These are phyloP conservation scores for Dendrolimus kikuchii DNA, from an alignment of 1,140 invertebrate species.

Conservation along the genomic window DNA sequence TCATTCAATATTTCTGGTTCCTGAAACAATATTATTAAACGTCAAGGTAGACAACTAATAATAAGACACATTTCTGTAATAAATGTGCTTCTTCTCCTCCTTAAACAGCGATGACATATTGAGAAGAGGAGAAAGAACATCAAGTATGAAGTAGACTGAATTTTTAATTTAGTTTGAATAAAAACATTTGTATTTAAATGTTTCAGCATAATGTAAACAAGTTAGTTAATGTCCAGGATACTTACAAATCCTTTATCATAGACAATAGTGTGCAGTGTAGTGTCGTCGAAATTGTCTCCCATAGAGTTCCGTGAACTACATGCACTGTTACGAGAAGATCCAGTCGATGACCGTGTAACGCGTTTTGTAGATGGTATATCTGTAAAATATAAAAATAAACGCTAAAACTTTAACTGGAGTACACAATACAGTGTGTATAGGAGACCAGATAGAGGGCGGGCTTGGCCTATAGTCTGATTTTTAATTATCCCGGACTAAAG, in stretches of 20 bases:
- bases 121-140: too few species aligned
- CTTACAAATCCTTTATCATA: constrained; percentile 51
- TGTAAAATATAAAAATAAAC: neutral
- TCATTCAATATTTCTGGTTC: constrained; percentile 52
- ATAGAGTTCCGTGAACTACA: constrained; percentile 20
- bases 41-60: too few species aligned
- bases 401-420: too few species aligned
- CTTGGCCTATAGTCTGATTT: too few species aligned
- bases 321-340: constrained; percentile 26
- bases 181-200: neutral
- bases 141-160: too few species aligned
- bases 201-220: neutral
- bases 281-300: constrained; percentile 42
- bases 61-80: too few species aligned
- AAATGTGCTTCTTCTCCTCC: too few species aligned
- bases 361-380: constrained; percentile 7
- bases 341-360: constrained; percentile 25
- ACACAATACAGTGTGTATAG: too few species aligned
- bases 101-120: too few species aligned
- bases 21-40: constrained; percentile 20
- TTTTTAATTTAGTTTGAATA: constrained; percentile 7
- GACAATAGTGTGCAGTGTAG: constrained; percentile 51
- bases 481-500: too few species aligned
- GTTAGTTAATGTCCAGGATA: constrained; percentile 4
- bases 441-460: too few species aligned